These are phyloP conservation scores for Acomys russatus DNA, from an alignment of 2,797 vertebrate species.

Conservation along the genomic window DNA sequence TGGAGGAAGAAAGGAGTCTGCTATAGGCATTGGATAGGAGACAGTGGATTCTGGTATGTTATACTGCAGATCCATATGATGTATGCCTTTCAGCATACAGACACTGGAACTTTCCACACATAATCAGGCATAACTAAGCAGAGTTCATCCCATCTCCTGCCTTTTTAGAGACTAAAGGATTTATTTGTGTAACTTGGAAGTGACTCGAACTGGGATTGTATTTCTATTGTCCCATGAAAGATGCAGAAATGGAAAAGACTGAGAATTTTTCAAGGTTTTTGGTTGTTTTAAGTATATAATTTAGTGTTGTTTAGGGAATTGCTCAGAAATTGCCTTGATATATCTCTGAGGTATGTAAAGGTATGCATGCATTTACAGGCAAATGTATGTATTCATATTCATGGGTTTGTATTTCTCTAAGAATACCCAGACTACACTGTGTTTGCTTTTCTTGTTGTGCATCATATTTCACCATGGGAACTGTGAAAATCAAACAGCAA, in stretches of 20 bases:
- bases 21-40: background rate
- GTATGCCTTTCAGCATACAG: background rate
- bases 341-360: slow-evolving; percentile 47
- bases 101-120: background rate
- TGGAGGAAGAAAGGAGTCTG: slow-evolving; percentile 22
- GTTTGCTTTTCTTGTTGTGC: slow-evolving; percentile 56
- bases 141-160: slow-evolving; percentile 18
- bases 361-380: slow-evolving; percentile 13
- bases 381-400: slow-evolving; percentile 6
- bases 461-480: slow-evolving; percentile 30
- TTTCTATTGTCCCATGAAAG: slow-evolving; percentile 34
- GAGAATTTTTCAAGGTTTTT: slow-evolving; percentile 49
- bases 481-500: slow-evolving; percentile 50
- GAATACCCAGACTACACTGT: slow-evolving; percentile 33
- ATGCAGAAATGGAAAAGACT: background rate
- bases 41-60: slow-evolving; percentile 10
- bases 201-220: slow-evolving; percentile 27
- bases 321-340: slow-evolving; percentile 56
- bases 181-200: slow-evolving; percentile 47
- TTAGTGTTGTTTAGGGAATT: slow-evolving; percentile 23
- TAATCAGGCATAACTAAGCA: slow-evolving; percentile 17
- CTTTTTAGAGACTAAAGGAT: slow-evolving; percentile 22
- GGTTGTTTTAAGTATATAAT: slow-evolving; percentile 43
- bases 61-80: background rate
- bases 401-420: slow-evolving; percentile 46